Conservation (phyloP, 2,797 vertebrate genomes). For the Etheostoma perlongum region DNA sequence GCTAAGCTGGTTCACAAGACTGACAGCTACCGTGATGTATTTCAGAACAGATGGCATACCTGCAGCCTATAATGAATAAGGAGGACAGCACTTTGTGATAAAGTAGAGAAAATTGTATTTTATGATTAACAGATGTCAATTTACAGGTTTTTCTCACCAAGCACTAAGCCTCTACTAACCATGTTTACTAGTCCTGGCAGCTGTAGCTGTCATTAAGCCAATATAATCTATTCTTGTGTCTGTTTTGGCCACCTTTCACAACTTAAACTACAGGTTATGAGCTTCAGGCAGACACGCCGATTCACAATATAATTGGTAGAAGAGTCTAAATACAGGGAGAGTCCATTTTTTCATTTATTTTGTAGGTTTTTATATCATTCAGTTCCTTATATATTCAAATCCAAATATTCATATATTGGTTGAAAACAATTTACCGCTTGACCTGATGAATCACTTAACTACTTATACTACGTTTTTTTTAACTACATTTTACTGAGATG, state of each 20-base stretch:
- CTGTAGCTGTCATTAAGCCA: not conserved
- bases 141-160: not conserved
- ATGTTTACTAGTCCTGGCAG: not conserved
- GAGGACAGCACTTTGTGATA: not conserved
- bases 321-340: no score
- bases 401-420: no score
- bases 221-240: not conserved
- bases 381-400: no score
- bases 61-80: not conserved
- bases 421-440: no score
- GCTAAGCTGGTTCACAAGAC: not conserved
- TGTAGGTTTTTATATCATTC: no score
- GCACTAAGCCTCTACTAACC: not conserved
- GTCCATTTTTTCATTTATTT: no score
- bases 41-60: not conserved
- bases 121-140: not conserved
- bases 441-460: not conserved
- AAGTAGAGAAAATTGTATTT: not conserved
- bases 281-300: not conserved
- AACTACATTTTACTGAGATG: not conserved
- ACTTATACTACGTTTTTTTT: not conserved
- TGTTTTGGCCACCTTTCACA: not conserved
- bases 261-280: not conserved
- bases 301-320: not conserved
- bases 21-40: not conserved